Conservation (phyloP, 2,888 invertebrate species). For the Caenorhabditis sp. region DNA sequence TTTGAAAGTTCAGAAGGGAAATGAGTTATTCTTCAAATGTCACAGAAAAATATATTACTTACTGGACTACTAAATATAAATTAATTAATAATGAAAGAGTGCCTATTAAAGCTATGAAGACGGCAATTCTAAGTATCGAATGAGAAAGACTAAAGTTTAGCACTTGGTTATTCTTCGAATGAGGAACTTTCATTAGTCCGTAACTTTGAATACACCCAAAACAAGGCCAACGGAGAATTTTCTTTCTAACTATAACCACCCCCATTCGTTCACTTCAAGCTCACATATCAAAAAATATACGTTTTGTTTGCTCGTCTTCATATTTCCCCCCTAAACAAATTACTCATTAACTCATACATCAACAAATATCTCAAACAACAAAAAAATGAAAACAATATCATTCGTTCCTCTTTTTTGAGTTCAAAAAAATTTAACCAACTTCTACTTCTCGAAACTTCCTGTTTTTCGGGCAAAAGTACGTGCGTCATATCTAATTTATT, state of each 20-base stretch:
- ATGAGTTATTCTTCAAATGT: background rate
- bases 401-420: background rate
- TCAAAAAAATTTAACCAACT: background rate
- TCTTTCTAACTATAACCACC: too few species aligned
- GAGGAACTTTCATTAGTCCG: too few species aligned
- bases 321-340: background rate
- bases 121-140: too few species aligned
- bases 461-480: background rate
- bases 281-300: background rate
- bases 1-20: too few species aligned
- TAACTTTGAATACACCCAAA: too few species aligned
- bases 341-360: conserved; percentile 14
- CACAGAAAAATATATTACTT: background rate
- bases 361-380: background rate
- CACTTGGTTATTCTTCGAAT: too few species aligned
- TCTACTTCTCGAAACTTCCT: background rate
- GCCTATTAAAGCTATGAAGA: background rate
- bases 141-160: too few species aligned
- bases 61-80: background rate
- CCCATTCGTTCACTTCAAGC: too few species aligned
- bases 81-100: background rate
- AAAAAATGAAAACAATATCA: too few species aligned
- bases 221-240: too few species aligned
- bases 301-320: background rate
- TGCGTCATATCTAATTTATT: background rate